phyloP scores from a whole-genome alignment of 2,888 invertebrate genomes.

The Limnephilus lunatus region DNA sequence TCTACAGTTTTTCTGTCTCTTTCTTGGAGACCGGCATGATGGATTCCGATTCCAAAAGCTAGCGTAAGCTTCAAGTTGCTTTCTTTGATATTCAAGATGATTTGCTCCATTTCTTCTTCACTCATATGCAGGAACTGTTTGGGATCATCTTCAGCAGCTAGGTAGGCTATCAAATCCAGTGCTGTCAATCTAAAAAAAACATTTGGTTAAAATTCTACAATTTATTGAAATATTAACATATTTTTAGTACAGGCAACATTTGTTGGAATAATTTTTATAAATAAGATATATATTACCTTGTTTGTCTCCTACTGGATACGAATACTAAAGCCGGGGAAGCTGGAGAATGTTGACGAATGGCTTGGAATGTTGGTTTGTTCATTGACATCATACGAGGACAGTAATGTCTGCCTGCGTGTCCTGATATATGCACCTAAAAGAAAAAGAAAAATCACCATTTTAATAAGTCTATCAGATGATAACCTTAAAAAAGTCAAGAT shows the following conservation, averaged over 20 bases:
- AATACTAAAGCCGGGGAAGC: constrained; percentile 94
- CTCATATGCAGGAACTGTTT: constrained; percentile 96
- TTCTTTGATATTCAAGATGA: constrained; percentile 86
- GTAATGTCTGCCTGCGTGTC: constrained; percentile 98
- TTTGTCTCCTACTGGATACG: constrained; percentile 97
- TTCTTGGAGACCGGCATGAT: constrained; percentile 98
- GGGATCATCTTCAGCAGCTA: constrained; percentile 94
- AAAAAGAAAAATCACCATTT: neutral
- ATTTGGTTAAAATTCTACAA: neutral
- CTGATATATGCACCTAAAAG: constrained; percentile 87
- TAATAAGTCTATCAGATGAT: neutral
- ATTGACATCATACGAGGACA: constrained; percentile 99
- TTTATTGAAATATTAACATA: too few species aligned
- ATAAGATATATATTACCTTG: constrained; percentile 73
- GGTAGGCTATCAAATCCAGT: constrained; percentile 92
- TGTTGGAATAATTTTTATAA: neutral
- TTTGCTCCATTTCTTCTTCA: constrained; percentile 90
- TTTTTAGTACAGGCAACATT: neutral
- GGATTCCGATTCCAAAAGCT: constrained; percentile 98
- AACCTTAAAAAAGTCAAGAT: neutral
- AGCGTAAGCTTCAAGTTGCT: constrained; percentile 94
- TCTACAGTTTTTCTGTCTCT: constrained; percentile 94
- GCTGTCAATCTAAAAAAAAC: constrained; percentile 87
- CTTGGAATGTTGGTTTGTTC: constrained; percentile 98
- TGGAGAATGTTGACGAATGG: constrained; percentile 95